These are phyloP conservation scores for Odontesthes bonariensis DNA, from an alignment of 2,113 vertebrate genomes.

Conservation along the genomic window DNA sequence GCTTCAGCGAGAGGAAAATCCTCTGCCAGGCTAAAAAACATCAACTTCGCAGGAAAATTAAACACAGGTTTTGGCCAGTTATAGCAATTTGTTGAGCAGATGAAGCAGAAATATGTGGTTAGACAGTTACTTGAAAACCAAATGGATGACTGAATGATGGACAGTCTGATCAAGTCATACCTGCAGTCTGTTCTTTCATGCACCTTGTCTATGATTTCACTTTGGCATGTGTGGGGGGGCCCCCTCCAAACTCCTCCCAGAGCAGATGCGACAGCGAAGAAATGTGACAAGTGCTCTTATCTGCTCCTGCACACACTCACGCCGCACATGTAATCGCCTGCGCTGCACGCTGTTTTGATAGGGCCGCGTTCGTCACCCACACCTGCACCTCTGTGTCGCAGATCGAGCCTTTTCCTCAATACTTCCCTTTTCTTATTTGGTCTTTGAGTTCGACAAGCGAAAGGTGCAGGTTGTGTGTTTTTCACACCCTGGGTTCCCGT, in stretches of 20 bases:
- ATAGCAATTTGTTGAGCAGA: conserved; percentile 8
- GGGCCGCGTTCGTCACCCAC: not conserved
- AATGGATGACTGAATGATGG: conserved; percentile 27
- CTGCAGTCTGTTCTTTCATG: not conserved
- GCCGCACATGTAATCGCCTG: conserved; percentile 13
- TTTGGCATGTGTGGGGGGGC: not conserved
- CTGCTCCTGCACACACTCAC: conserved; percentile 28
- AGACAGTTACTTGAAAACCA: conserved; percentile 15
- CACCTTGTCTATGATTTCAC: not conserved
- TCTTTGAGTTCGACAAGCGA: not conserved
- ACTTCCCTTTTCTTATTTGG: not conserved
- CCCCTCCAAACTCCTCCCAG: conserved; percentile 34
- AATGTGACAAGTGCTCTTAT: conserved; percentile 49
- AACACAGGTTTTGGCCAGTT: not conserved
- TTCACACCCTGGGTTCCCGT: not conserved
- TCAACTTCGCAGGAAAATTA: conserved; percentile 1
- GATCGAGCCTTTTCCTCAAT: not conserved
- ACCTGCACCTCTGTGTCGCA: not conserved
- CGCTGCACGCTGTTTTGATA: conserved; percentile 15
- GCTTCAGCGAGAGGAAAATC: not conserved
- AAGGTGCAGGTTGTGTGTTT: not conserved
- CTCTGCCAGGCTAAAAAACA: conserved; percentile 1
- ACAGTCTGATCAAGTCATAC: conserved; percentile 34
- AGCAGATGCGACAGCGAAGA: not conserved
- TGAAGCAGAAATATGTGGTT: conserved; percentile 5